Evolutionary conservation across 2,888 invertebrate species (phyloP).

Genomic region (Odontomyia ornata): DNA sequence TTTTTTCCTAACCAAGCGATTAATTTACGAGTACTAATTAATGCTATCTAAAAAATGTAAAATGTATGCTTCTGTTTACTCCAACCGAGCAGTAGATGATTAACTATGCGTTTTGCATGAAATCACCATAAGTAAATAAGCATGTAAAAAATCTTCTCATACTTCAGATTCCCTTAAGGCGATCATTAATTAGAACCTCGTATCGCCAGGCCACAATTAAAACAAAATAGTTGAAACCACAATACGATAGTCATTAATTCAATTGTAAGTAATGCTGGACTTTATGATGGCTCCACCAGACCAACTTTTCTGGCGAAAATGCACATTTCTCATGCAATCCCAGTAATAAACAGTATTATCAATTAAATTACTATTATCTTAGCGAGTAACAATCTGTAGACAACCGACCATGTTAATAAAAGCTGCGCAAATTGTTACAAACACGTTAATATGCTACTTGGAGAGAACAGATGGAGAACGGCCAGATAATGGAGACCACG

Average conservation of each 20-base stretch:
- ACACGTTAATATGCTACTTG: neutral
- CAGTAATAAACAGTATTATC: constrained; percentile 5
- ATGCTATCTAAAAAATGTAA: too few relatives aligned
- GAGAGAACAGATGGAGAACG: neutral
- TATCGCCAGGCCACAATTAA: neutral
- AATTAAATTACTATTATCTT: constrained; percentile 19
- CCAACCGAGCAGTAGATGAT: too few relatives aligned
- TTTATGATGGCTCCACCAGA: neutral
- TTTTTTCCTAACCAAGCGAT: too few relatives aligned
- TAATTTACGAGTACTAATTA: too few relatives aligned
- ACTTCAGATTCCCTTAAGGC: too few relatives aligned
- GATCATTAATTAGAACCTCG: neutral
- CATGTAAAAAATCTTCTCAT: too few relatives aligned
- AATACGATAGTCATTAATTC: neutral
- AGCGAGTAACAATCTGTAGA: constrained; percentile 24
- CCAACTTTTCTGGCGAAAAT: neutral
- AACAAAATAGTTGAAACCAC: neutral
- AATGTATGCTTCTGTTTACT: too few relatives aligned
- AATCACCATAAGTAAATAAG: too few relatives aligned
- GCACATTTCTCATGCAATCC: neutral
- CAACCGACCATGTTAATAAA: neutral
- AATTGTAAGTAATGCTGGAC: neutral
- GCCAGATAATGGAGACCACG: too few relatives aligned
- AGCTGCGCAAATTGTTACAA: constrained; percentile 16
- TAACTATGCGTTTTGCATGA: too few relatives aligned